Evolutionary conservation across 2,797 vertebrate genomes (phyloP).

Genomic region (Poeciliopsis paucimaculata): DNA sequence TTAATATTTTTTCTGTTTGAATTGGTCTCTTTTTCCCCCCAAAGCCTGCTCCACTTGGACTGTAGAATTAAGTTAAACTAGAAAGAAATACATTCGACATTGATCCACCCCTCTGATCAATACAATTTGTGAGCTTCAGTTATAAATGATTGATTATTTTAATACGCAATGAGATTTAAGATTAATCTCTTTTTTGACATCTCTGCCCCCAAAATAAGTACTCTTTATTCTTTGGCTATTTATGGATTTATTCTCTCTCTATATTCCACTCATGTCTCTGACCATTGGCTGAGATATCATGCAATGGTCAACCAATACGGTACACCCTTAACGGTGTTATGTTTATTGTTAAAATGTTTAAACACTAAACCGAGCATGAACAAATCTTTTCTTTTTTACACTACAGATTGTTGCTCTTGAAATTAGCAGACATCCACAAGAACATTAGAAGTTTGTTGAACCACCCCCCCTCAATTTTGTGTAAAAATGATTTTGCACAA

Average conservation of each 20-base stretch:
- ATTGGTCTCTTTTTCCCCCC: too few relatives aligned
- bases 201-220: not conserved
- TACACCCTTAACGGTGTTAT: too few relatives aligned
- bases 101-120: not conserved
- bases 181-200: not conserved
- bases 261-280: not conserved
- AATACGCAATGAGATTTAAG: not conserved
- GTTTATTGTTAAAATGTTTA: too few relatives aligned
- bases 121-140: not conserved
- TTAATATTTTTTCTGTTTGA: not conserved
- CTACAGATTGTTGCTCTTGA: not conserved
- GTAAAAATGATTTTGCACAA: not conserved
- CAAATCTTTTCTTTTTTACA: not conserved
- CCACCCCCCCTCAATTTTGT: not conserved
- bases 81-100: not conserved
- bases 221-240: not conserved
- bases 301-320: not conserved
- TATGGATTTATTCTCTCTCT: not conserved
- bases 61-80: not conserved
- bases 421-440: not conserved
- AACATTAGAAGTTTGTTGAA: not conserved
- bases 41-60: not conserved
- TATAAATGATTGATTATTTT: not conserved
- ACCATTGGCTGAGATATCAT: not conserved
- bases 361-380: too few relatives aligned